Conservation (phyloP, 2,113 vertebrate genomes). For the Campylomormyrus numenius region DNA sequence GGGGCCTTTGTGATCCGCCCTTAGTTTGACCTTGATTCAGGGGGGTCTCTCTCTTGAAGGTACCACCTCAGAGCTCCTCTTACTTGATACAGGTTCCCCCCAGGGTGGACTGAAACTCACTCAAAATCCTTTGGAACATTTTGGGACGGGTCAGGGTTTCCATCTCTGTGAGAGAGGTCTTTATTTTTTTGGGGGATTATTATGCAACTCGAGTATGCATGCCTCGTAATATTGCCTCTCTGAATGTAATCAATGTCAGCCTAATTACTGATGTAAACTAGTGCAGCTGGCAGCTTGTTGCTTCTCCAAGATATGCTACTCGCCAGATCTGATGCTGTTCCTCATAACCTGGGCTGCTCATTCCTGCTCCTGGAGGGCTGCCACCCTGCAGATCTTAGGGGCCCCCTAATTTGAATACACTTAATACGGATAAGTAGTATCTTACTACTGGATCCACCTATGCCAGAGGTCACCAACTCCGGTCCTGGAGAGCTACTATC, state of each 20-base stretch:
- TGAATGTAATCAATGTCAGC: neutral
- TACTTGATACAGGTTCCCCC: neutral
- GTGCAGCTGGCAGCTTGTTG: neutral
- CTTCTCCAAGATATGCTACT: neutral
- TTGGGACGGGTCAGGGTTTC: neutral
- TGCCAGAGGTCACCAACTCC: too few species aligned
- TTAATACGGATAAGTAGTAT: neutral
- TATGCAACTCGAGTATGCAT: neutral
- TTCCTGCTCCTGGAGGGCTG: neutral
- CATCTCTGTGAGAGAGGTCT: neutral
- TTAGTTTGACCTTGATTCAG: neutral
- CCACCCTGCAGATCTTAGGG: neutral
- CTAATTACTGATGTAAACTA: neutral
- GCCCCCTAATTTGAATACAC: neutral
- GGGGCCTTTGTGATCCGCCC: neutral
- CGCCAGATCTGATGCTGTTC: neutral
- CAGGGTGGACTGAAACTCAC: neutral
- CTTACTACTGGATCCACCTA: neutral
- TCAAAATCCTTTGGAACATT: neutral
- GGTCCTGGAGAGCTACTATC: too few species aligned
- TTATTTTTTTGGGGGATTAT: neutral
- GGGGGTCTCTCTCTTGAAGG: neutral
- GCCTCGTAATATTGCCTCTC: neutral
- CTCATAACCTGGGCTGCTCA: neutral
- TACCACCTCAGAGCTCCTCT: neutral